Evolutionary conservation across 2,113 vertebrate species (phyloP), one percentile per base, ranked within the genome.

Genomic region (Macaca mulatta): DNA sequence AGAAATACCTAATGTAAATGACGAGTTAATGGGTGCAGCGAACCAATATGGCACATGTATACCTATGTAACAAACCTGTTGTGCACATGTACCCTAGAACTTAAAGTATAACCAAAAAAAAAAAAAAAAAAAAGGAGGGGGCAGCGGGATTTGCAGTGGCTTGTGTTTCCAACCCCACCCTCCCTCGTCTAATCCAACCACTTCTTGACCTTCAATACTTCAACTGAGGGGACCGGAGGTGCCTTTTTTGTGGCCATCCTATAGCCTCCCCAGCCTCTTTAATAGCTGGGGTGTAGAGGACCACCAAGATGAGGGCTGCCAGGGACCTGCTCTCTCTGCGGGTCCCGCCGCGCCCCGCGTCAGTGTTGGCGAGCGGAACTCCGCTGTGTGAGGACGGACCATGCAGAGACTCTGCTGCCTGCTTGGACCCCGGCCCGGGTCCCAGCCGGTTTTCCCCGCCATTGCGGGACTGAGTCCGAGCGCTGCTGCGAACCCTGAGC

Each of bases 401-500:
- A 5, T 43, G 74, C 43, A 25, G 40, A 77, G 25, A 48, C 72
- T 27, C 11, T 23, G 35, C 35, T 18, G 72, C 72, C 72, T 23
- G 23, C 70, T 23, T 38, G 70, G 70, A 12, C 38, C 20, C 38
- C 38, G n/a, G 70, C 96, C 94, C 94, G 70, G 59, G 18, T 22
- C n/a, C 38, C 20, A 45, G 11, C 1, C 17, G 38, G 38, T 57
- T 27, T 32, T 45, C 12, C 12, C 27, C 38, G 12, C n/a, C 17
- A 4, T 61, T 1, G 5, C 35, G 20, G 32, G 57, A 27, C 48
- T 3, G 96, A 61, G 86, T 98, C 98, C 64, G 98, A 98, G 2
- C 97, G 98, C 35, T 93, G 96, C 1, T 5, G 94, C 55, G 99
- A 99, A 98, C 99, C 99, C 67, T 98, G 96, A 93, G 99, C 99